A percentile compares a stretch with the other conserved stretches of the same genome.
Evolutionary conservation across 2,888 invertebrate genomes (phyloP).

Genomic region (Colletes collaris): DNA sequence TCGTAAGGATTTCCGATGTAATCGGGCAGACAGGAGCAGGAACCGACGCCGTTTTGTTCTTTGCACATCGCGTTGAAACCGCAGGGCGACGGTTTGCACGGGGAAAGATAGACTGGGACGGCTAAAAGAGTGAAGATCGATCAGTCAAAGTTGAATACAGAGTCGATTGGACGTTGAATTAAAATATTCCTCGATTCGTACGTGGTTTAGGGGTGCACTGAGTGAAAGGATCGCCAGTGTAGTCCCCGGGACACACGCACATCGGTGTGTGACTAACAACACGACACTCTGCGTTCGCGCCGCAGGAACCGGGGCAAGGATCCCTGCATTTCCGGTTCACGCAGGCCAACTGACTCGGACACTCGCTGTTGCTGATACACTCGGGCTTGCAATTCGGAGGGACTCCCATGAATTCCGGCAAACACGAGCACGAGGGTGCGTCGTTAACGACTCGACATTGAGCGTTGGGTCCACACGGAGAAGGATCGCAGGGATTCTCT

Average conservation of each 20-base stretch:
- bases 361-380: constrained; percentile 84
- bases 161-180: background rate
- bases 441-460: constrained; percentile 84
- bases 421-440: constrained; percentile 84
- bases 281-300: constrained; percentile 84
- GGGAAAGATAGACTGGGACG: constrained; percentile 80
- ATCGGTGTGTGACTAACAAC: constrained; percentile 83
- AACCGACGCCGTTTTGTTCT: constrained; percentile 83
- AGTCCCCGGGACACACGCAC: constrained; percentile 82
- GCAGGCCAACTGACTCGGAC: constrained; percentile 84
- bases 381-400: constrained; percentile 84
- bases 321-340: constrained; percentile 87
- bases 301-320: constrained; percentile 90
- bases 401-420: constrained; percentile 83
- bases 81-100: constrained; percentile 87
- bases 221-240: constrained; percentile 79
- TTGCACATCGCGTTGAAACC: constrained; percentile 87
- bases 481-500: constrained; percentile 78
- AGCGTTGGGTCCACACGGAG: constrained; percentile 76
- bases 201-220: constrained; percentile 72
- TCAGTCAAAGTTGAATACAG: background rate
- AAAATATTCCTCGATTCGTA: constrained; percentile 64
- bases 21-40: constrained; percentile 85
- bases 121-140: constrained; percentile 19
- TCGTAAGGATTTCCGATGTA: constrained; percentile 88